Evolutionary conservation across 2,797 vertebrate genomes (phyloP).

Genomic region (Betta splendens): DNA sequence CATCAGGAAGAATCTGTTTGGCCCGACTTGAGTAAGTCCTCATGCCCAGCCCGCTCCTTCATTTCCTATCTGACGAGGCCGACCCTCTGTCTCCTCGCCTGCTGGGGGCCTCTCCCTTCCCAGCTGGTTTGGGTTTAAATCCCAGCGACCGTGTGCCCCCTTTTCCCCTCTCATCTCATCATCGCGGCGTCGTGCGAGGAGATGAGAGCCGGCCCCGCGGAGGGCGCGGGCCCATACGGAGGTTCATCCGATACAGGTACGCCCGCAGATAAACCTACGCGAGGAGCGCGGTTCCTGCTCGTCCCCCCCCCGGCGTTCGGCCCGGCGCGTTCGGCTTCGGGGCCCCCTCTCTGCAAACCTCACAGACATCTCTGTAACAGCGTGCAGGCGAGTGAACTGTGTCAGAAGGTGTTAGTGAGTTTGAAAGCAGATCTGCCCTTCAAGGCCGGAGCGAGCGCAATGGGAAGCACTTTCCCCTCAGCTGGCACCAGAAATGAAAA

Average conservation of each 20-base stretch:
- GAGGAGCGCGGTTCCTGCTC: conserved; percentile 43
- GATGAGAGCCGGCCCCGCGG: conserved; percentile 43
- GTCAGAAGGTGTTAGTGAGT: conserved; percentile 80
- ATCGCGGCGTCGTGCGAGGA: conserved; percentile 50
- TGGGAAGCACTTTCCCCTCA: conserved; percentile 68
- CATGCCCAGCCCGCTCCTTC: conserved; percentile 59
- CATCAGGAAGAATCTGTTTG: conserved; percentile 41
- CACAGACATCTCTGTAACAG: conserved; percentile 76
- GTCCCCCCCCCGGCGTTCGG: conserved; percentile 60
- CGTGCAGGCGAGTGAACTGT: conserved; percentile 77
- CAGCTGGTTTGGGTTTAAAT: conserved; percentile 78
- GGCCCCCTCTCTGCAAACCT: conserved; percentile 53
- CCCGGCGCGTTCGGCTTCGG: conserved; percentile 61
- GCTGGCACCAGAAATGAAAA: conserved; percentile 61
- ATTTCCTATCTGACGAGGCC: conserved; percentile 66
- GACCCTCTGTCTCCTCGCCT: conserved; percentile 58
- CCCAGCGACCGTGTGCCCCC: conserved; percentile 42
- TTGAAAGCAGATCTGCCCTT: conserved; percentile 80
- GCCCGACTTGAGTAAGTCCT: conserved; percentile 66
- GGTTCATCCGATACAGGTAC: conserved; percentile 68
- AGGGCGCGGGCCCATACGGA: conserved; percentile 36
- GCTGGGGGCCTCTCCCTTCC: conserved; percentile 60
- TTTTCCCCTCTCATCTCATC: conserved; percentile 57
- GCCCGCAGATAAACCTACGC: conserved; percentile 54
- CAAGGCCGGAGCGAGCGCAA: conserved; percentile 69